Evolutionary conservation across 2,888 invertebrate genomes (phyloP), one percentile per base, ranked within the genome.

Genomic region (Agrochola macilenta): DNA sequence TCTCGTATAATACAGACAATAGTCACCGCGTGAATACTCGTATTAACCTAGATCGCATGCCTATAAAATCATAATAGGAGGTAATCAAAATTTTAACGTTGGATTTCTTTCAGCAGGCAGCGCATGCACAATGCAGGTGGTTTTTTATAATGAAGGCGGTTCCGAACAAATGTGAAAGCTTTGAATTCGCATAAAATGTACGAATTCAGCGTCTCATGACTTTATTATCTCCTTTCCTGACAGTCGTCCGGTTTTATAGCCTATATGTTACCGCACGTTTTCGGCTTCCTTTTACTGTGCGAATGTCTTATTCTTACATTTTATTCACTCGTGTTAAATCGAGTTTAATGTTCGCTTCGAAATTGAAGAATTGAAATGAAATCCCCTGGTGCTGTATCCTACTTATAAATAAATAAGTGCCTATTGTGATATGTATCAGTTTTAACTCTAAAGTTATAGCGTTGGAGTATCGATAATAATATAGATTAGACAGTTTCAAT

Each of bases 171-270:
- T 80, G 83, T 80, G 81, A 80, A 85, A 81, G 81, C 77, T 76
- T 79, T 85, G 64, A 78, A 85, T 85, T 79, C 73, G 43, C 76
- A 66, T 83, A 77, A 85, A 86, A 79, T 69, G 75, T 73, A 69
- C 66, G 75, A 85, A 80, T 81, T 81, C 58, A 74, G 68, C 39
- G 69, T 76, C 77, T 76, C 79, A 82, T 82, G 84, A 78, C 82
- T 81, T 81, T 87, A 86, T 84, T 87, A 84, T 84, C 79, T 83
- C 83, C 77, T 84, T 84, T 79, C 69, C 79, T 77, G 84, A 78
- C 78, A 69, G 84, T 78, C 85, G 85, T 81, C 83, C 77, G 70
- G 81, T 81, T 85, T 87, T 84, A 87, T 79, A 80, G 79, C 57
- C 83, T 77, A 80, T 78, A 82, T 75, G 69, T 87, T 76, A 82